Percentiles rank a stretch among this genome's conserved stretches.
phyloP scores from a whole-genome alignment of 92 coral and sea anemone species.

The Bergia sp. region DNA sequence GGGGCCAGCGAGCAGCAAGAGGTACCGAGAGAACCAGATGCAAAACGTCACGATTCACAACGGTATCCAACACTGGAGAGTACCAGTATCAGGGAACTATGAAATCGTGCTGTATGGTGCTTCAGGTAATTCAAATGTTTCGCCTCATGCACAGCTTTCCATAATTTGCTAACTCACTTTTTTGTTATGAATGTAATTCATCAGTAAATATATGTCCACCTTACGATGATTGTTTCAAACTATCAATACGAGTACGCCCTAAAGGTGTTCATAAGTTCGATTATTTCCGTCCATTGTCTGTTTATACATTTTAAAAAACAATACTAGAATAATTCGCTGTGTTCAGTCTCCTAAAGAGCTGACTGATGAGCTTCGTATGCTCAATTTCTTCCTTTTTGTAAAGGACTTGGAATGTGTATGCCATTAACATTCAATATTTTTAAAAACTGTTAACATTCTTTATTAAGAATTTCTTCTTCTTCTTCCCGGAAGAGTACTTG shows the following conservation, averaged over 20 bases:
- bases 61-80: conserved; percentile 33
- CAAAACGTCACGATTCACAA: neutral
- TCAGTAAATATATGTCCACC: neutral
- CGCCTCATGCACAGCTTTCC: neutral
- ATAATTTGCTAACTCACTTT: neutral
- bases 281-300: no score
- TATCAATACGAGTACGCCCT: neutral
- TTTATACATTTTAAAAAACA: no score
- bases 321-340: no score
- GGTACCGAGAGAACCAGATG: neutral
- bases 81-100: conserved; percentile 32
- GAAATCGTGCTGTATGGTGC: conserved; percentile 24
- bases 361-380: no score
- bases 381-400: no score
- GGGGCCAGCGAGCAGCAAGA: neutral
- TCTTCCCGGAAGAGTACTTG: no score
- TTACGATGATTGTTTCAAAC: neutral
- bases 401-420: no score
- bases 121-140: neutral
- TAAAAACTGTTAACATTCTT: no score
- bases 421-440: no score
- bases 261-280: no score
- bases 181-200: neutral
- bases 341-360: no score
- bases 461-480: no score